Evolutionary conservation across 2,888 invertebrate genomes (phyloP).

Genomic region (Troilus luridus): DNA sequence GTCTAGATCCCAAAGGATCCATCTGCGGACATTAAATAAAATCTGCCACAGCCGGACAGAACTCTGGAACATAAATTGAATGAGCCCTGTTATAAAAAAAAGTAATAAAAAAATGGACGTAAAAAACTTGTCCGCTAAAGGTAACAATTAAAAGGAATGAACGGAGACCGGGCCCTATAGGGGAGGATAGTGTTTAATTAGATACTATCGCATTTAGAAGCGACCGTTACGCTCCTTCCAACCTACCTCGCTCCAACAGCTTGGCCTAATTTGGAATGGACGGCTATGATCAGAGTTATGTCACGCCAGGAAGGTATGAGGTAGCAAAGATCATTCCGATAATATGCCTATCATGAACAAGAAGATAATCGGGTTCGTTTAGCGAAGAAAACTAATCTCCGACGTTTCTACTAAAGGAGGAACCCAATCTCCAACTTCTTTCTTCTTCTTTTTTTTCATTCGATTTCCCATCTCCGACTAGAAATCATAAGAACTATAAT

Average conservation of each 20-base stretch:
- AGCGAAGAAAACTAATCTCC: not conserved
- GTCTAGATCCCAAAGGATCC: no score
- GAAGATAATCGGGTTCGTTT: not conserved
- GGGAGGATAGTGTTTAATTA: conserved; percentile 21
- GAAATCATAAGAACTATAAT: conserved; percentile 12
- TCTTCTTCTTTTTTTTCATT: not conserved
- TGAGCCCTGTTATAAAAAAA: not conserved
- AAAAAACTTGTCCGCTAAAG: not conserved
- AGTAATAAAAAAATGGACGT: not conserved
- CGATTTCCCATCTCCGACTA: not conserved
- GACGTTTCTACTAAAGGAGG: not conserved
- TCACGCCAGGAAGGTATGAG: not conserved
- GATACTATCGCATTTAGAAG: conserved; percentile 25
- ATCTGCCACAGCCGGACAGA: not conserved
- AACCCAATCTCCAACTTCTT: not conserved
- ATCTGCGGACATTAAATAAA: not conserved
- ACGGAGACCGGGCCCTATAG: not conserved
- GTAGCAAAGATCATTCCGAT: not conserved
- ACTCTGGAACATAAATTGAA: not conserved
- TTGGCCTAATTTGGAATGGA: not conserved
- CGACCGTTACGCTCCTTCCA: conserved; percentile 25
- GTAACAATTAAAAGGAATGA: conserved; percentile 29
- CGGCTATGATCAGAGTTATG: not conserved
- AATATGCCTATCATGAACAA: not conserved
- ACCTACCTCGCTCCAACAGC: not conserved